A percentile compares a stretch with the other conserved stretches of the same genome.
phyloP scores from a whole-genome alignment of 2,888 invertebrate species.

The Erebia palarica region DNA sequence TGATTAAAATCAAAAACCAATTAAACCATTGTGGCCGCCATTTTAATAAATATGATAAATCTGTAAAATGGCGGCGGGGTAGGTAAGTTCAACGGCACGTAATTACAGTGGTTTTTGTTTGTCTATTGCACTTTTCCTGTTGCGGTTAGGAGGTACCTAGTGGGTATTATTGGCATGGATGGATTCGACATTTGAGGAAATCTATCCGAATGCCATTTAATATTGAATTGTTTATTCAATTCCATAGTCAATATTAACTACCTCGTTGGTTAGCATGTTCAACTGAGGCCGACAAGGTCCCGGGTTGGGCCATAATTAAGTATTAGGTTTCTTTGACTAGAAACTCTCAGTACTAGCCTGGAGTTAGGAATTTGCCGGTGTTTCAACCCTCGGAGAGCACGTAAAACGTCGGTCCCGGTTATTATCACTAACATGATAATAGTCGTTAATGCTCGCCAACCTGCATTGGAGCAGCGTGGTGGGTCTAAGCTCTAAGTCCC shows the following conservation, averaged over 20 bases:
- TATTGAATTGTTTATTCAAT: not conserved
- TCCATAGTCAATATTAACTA: not conserved
- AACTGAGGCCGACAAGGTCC: too few species aligned
- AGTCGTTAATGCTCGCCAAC: too few species aligned
- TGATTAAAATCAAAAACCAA: slow-evolving; percentile 1
- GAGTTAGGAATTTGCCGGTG: too few species aligned
- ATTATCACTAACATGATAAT: too few species aligned
- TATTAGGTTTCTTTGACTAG: too few species aligned
- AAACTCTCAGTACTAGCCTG: too few species aligned
- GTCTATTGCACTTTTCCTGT: slow-evolving; percentile 35
- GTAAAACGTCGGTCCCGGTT: too few species aligned
- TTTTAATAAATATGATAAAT: not conserved
- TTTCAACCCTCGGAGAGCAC: too few species aligned
- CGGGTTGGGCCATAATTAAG: too few species aligned
- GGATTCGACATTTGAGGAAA: not conserved
- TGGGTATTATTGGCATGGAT: slow-evolving; percentile 25
- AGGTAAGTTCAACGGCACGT: slow-evolving; percentile 18
- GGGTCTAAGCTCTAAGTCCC: too few species aligned
- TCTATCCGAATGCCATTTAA: not conserved
- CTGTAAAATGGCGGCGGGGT: slow-evolving; percentile 19
- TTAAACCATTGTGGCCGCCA: not conserved
- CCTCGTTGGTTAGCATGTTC: too few species aligned
- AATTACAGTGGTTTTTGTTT: slow-evolving; percentile 28
- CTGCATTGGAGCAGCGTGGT: too few species aligned
- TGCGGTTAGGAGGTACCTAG: slow-evolving; percentile 19